Conservation (phyloP, 2,888 invertebrate genomes). For the Agrochola macilenta region DNA sequence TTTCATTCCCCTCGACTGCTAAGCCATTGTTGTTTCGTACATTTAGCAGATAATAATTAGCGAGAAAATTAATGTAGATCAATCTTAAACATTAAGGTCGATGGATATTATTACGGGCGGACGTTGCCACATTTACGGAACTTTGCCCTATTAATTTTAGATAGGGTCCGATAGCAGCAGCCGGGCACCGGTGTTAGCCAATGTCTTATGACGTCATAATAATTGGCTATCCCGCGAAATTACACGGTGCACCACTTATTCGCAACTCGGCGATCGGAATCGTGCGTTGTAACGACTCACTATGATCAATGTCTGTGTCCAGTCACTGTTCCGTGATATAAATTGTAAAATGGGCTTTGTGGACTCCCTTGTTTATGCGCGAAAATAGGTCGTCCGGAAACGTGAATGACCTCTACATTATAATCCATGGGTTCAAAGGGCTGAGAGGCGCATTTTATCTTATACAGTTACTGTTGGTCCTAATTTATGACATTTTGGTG, state of each 20-base stretch:
- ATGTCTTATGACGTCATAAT: constrained; percentile 71
- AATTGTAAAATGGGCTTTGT: constrained; percentile 51
- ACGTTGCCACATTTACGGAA: constrained; percentile 76
- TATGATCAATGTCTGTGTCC: constrained; percentile 56
- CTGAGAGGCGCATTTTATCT: constrained; percentile 40
- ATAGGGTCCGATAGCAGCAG: constrained; percentile 69
- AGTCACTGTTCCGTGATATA: constrained; percentile 56
- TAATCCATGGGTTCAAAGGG: constrained; percentile 46
- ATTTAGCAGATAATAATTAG: constrained; percentile 40
- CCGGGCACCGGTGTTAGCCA: constrained; percentile 60
- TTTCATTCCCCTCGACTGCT: constrained; percentile 25
- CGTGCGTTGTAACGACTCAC: constrained; percentile 58
- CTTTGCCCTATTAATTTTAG: constrained; percentile 77
- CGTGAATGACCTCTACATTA: constrained; percentile 38
- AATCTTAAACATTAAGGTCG: constrained; percentile 57
- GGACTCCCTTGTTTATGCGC: constrained; percentile 51
- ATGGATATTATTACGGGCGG: constrained; percentile 51
- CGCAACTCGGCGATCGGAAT: constrained; percentile 65
- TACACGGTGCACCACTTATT: constrained; percentile 69
- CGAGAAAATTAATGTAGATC: constrained; percentile 54
- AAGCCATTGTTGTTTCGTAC: neutral
- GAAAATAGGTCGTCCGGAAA: constrained; percentile 67
- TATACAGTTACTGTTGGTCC: neutral
- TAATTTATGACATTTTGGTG: constrained; percentile 9
- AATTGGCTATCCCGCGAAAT: constrained; percentile 72